Conservation (phyloP, 2,888 invertebrate species). For the Venusia cambrica region DNA sequence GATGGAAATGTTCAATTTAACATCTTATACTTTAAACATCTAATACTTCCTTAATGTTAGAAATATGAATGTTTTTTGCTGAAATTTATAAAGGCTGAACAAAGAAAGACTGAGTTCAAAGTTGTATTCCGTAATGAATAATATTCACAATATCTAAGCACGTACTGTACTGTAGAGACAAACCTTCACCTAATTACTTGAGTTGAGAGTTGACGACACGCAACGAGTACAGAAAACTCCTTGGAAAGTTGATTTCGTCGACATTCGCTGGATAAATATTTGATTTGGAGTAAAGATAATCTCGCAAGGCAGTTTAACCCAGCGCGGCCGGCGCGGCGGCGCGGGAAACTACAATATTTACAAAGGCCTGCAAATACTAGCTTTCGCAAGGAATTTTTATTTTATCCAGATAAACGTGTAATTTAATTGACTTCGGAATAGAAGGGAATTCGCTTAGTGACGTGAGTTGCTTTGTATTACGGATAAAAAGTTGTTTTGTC, state of each 20-base stretch:
- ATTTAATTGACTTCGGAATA: slow-evolving; percentile 27
- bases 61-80: too few species aligned
- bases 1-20: too few species aligned
- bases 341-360: slow-evolving; percentile 47
- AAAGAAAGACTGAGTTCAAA: too few species aligned
- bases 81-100: too few species aligned
- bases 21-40: too few species aligned
- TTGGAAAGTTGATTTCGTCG: slow-evolving; percentile 31
- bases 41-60: too few species aligned
- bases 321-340: too few species aligned
- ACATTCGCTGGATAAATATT: slow-evolving; percentile 40
- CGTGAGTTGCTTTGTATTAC: slow-evolving; percentile 5
- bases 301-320: slow-evolving; percentile 42
- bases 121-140: too few species aligned
- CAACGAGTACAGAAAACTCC: slow-evolving; percentile 12
- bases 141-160: too few species aligned
- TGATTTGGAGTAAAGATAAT: slow-evolving; percentile 45
- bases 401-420: slow-evolving; percentile 31
- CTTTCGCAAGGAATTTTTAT: slow-evolving; percentile 26
- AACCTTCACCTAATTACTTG: too few species aligned
- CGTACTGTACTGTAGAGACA: too few species aligned
- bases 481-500: slow-evolving; percentile 9
- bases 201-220: slow-evolving; percentile 14
- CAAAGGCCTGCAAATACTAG: slow-evolving; percentile 40
- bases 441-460: slow-evolving; percentile 20